Base-by-base conservation (phyloP, 2,797 vertebrate genomes). In the Enteromius anoplus region DNA sequence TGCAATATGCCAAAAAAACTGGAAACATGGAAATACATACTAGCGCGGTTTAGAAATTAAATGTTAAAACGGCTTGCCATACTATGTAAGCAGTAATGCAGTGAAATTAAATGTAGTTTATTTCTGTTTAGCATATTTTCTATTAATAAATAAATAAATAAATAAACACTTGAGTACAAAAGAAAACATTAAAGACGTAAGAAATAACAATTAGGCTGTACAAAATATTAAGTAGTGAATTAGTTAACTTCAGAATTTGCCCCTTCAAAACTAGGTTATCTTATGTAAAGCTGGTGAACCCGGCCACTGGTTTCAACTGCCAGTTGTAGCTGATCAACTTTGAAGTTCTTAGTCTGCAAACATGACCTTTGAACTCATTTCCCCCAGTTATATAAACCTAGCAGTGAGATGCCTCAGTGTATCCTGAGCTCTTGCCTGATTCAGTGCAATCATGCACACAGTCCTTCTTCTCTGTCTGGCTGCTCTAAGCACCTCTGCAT, bases 281-380 rank as follows among this genome's bases (percentile, higher is more conserved):
- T 64, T 64, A 17, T 17, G 60, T 64, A 64, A 64, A 17, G 5
- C 26, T 64, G 14, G 26, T 32, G 26, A 64, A 64, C 15, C 26
- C 26, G 1, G 14, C 26, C 2, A 2, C 4, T 9, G 29, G 45
- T 78, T 73, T 29, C 83, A 81, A 75, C 82, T 84, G 82, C 66
- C 83, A 69, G 29, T 75, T 40, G 65, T 53, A 82, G 51, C 40
- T 53, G 80, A 69, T 81, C 75, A 86, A 81, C 78, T 49, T 55
- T 55, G 81, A 55, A 66, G 72, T 81, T 78, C 83, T 58, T 75
- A 73, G 55, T 71, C 81, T 45, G 70, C 76, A 86, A 88, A 88
- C 84, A 87, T 82, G 84, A 84, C 81, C 78, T 84, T 88, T 88
- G 82, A 80, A 86, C 85, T 42, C 65, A 78, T 84, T 66, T 51